Percentiles rank a stretch among this genome's conserved stretches.
These are phyloP conservation scores for Hypomecis atomaria DNA, from an alignment of 2,888 invertebrate genomes.

Conservation along the genomic window DNA sequence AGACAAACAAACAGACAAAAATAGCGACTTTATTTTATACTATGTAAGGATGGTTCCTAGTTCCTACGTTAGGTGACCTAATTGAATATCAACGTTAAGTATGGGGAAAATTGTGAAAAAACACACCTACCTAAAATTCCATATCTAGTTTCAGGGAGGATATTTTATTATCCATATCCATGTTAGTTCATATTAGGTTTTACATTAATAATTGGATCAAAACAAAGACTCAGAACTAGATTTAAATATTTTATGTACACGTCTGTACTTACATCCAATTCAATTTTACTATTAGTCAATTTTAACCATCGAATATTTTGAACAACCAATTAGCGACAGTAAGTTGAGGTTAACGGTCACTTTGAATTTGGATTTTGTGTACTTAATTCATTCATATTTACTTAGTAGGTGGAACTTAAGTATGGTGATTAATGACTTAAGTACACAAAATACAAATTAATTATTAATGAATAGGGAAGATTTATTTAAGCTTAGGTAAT, in stretches of 20 bases:
- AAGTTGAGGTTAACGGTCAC: slow-evolving; percentile 7
- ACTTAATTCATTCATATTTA: slow-evolving; percentile 18
- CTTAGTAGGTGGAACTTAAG: not conserved
- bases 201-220: not conserved
- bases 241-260: not conserved
- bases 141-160: no score
- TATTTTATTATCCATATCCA: no score
- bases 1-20: no score
- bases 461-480: not conserved
- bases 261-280: slow-evolving; percentile 15
- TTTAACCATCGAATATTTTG: slow-evolving; percentile 19
- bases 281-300: slow-evolving; percentile 22
- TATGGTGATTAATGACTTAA: slow-evolving; percentile 8
- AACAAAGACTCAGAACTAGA: not conserved
- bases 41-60: no score
- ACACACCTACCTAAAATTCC: no score
- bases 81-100: no score
- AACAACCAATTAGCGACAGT: slow-evolving; percentile 20
- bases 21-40: no score
- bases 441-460: slow-evolving; percentile 3
- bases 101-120: no score
- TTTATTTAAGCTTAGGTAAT: slow-evolving; percentile 4
- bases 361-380: slow-evolving; percentile 1
- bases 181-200: not conserved
- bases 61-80: no score